Evolutionary conservation across 2,113 vertebrate species (phyloP).

Genomic region (Percina caprodes): DNA sequence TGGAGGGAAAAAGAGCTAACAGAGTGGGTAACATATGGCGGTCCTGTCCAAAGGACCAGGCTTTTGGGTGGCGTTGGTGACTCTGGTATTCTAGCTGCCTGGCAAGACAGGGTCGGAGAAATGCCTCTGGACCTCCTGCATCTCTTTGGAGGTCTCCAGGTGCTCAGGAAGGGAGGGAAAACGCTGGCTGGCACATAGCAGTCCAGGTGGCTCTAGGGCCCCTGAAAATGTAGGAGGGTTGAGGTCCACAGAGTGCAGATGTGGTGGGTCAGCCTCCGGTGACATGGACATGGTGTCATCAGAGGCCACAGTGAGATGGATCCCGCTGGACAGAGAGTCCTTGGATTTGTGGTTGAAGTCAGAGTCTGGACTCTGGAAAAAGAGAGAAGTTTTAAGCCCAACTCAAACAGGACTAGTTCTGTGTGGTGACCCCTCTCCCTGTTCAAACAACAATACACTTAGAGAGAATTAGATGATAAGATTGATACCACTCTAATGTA

Average conservation of each 20-base stretch:
- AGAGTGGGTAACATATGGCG: constrained; percentile 18
- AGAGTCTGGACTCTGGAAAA: constrained; percentile 83
- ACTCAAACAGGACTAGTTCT: neutral
- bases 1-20: neutral
- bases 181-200: constrained; percentile 80
- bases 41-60: constrained; percentile 5
- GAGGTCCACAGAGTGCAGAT: constrained; percentile 25
- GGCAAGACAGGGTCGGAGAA: constrained; percentile 90
- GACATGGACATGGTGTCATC: constrained; percentile 81
- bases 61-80: neutral
- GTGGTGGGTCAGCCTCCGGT: constrained; percentile 77
- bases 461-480: neutral
- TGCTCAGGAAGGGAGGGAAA: constrained; percentile 94
- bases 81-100: constrained; percentile 84
- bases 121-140: constrained; percentile 90
- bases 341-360: constrained; percentile 83
- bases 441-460: neutral
- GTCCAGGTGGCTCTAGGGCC: constrained; percentile 76
- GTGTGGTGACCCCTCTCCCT: neutral
- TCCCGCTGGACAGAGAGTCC: constrained; percentile 83
- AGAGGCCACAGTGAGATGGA: constrained; percentile 79
- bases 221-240: constrained; percentile 17
- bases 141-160: constrained; percentile 83
- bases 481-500: neutral
- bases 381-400: neutral